phyloP scores from a whole-genome alignment of 1,140 invertebrate species.

The Ylistrum balloti region DNA sequence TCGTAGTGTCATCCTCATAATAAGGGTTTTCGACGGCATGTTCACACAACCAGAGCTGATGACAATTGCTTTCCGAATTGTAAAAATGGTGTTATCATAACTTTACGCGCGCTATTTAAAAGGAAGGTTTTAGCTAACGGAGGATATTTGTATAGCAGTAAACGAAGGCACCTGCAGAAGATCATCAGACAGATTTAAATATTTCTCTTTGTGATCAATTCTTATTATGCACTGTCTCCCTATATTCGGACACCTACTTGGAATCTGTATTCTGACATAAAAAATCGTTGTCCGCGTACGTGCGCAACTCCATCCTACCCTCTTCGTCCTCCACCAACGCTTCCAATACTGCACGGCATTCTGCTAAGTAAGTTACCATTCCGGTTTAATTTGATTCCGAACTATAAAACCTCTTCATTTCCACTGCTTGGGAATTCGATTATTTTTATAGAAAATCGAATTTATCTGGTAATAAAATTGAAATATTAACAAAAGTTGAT shows the following conservation, averaged over 20 bases:
- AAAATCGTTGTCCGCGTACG: neutral
- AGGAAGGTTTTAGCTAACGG: no score
- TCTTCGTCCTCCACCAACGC: neutral
- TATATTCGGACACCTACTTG: neutral
- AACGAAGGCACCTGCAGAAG: no score
- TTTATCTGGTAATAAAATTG: slow-evolving; percentile 35
- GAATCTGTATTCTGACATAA: neutral
- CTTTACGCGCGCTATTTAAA: no score
- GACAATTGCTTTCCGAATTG: no score
- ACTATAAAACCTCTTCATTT: neutral
- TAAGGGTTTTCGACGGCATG: no score
- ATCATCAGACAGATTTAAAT: no score
- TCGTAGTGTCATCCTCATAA: no score
- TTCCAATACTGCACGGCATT: neutral
- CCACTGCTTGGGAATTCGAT: neutral
- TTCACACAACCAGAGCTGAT: no score
- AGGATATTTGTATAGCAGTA: no score
- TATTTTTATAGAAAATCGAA: neutral
- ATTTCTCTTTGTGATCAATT: no score
- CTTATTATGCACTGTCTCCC: neutral
- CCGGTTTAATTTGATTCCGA: neutral
- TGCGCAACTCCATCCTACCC: neutral
- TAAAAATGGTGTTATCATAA: no score
- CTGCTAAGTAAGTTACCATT: slow-evolving; percentile 9
- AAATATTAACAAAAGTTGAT: slow-evolving; percentile 27